A percentile compares a stretch with the other conserved stretches of the same genome.
phyloP scores from a whole-genome alignment of 2,797 vertebrate genomes.

The Picus viridis region DNA sequence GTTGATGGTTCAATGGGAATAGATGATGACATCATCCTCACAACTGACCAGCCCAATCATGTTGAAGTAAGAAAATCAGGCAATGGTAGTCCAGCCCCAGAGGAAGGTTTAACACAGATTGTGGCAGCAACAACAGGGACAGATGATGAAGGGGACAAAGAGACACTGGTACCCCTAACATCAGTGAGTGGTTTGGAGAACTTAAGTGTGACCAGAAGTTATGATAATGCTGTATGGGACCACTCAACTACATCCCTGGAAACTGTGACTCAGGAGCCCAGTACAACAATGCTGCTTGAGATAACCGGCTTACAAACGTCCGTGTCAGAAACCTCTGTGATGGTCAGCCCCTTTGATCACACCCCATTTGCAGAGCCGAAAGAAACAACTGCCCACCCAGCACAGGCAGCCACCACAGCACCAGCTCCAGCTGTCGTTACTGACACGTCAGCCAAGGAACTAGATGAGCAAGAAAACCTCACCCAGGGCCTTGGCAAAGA shows the following conservation, averaged over 20 bases:
- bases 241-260: slow-evolving; percentile 36
- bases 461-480: slow-evolving; percentile 75
- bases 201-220: slow-evolving; percentile 24
- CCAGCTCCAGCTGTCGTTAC: slow-evolving; percentile 50
- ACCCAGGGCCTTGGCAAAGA: slow-evolving; percentile 79
- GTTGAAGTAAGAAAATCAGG: slow-evolving; percentile 68
- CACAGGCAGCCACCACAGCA: slow-evolving; percentile 34
- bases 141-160: slow-evolving; percentile 34
- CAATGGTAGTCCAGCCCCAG: slow-evolving; percentile 9
- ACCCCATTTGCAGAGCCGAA: slow-evolving; percentile 23
- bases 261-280: slow-evolving; percentile 1
- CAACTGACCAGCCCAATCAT: slow-evolving; percentile 76
- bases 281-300: background rate
- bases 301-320: slow-evolving; percentile 64
- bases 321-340: slow-evolving; percentile 68
- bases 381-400: slow-evolving; percentile 39
- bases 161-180: slow-evolving; percentile 5
- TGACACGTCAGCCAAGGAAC: slow-evolving; percentile 58
- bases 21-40: slow-evolving; percentile 44
- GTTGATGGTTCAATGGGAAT: slow-evolving; percentile 76
- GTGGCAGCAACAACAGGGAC: slow-evolving; percentile 23
- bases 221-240: slow-evolving; percentile 32
- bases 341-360: slow-evolving; percentile 39
- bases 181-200: slow-evolving; percentile 67
- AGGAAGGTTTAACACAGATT: slow-evolving; percentile 48